Evolutionary conservation across 1,140 invertebrate species (phyloP).

Genomic region (Phymastichus coffea): DNA sequence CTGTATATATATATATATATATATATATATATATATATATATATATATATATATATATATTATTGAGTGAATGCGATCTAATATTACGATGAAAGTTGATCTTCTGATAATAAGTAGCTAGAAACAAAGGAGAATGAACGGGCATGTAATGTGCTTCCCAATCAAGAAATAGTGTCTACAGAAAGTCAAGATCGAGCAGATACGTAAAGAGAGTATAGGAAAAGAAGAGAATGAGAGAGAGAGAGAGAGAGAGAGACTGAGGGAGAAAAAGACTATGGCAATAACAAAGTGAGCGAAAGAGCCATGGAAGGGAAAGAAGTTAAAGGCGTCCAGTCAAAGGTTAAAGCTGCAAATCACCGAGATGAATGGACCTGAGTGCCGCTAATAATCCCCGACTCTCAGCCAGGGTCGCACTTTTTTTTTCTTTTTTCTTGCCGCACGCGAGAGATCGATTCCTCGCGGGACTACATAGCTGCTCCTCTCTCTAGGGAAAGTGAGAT

Average conservation of each 20-base stretch:
- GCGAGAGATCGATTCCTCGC: background rate
- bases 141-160: too few species aligned
- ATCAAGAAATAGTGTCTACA: too few species aligned
- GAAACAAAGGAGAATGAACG: too few species aligned
- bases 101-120: too few species aligned
- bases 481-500: background rate
- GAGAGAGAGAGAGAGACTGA: background rate
- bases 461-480: background rate
- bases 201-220: too few species aligned
- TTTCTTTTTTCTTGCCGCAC: background rate
- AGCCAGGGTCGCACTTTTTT: background rate
- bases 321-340: background rate
- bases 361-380: constrained; percentile 15
- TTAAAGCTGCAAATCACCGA: constrained; percentile 15
- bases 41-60: too few species aligned
- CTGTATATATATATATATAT: too few species aligned
- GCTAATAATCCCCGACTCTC: constrained; percentile 19
- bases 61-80: too few species aligned
- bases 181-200: too few species aligned
- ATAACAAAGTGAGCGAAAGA: background rate
- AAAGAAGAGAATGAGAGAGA: background rate
- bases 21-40: too few species aligned
- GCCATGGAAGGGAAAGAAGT: background rate
- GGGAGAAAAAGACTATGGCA: background rate
- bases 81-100: too few species aligned